Evolutionary conservation across 2,113 vertebrate species (phyloP).

Genomic region (Taurulus bubalis): DNA sequence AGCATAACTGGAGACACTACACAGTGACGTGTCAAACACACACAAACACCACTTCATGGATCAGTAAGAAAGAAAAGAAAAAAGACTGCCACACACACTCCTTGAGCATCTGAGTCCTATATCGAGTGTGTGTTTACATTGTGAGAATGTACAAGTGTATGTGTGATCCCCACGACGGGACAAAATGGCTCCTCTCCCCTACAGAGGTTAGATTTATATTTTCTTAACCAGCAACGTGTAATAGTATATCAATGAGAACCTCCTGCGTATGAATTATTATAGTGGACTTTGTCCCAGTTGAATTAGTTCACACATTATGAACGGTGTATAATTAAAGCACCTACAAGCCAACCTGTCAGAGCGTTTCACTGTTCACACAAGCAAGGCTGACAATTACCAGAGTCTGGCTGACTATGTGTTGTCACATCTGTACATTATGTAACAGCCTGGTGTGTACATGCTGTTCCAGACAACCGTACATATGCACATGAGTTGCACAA

Average conservation of each 20-base stretch:
- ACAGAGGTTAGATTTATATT: constrained; percentile 11
- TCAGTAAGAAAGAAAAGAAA: constrained; percentile 39
- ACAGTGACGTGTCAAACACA: constrained; percentile 61
- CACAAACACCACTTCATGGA: constrained; percentile 50
- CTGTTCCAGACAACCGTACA: constrained; percentile 36
- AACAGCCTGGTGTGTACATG: constrained; percentile 46
- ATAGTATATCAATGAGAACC: constrained; percentile 34
- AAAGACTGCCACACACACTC: constrained; percentile 15
- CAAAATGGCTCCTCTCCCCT: constrained; percentile 28
- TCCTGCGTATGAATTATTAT: constrained; percentile 22
- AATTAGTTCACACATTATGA: constrained; percentile 56
- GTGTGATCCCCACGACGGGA: background rate
- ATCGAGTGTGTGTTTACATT: background rate
- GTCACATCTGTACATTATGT: constrained; percentile 64
- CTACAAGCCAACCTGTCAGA: constrained; percentile 56
- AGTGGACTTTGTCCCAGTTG: constrained; percentile 51
- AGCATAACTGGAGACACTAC: constrained; percentile 63
- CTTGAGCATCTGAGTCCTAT: background rate
- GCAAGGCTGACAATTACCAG: constrained; percentile 49
- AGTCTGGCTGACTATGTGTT: constrained; percentile 27
- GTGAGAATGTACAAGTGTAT: background rate
- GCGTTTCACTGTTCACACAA: constrained; percentile 37
- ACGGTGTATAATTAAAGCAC: constrained; percentile 61
- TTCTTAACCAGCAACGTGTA: constrained; percentile 16
- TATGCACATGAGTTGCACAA: constrained; percentile 38